phyloP scores from a whole-genome alignment of 1,140 invertebrate species.

The Venustaconcha ellipsiformis region DNA sequence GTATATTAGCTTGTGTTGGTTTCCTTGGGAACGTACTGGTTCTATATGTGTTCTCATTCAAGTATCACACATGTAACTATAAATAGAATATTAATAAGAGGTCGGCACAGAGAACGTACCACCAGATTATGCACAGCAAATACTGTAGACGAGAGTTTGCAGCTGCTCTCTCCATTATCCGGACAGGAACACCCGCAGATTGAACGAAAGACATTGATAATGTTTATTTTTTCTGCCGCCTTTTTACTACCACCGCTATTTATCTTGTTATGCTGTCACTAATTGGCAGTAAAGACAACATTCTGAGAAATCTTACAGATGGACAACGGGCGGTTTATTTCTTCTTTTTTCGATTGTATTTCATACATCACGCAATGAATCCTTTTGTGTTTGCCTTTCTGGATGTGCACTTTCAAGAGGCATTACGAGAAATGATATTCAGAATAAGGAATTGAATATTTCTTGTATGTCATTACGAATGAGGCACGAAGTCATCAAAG shows the following conservation, averaged over 20 bases:
- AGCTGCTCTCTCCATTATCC: background rate
- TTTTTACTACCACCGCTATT: slow-evolving; percentile 15
- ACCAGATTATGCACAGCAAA: background rate
- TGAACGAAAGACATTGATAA: slow-evolving; percentile 10
- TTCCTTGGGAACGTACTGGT: slow-evolving; percentile 43
- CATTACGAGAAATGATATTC: too few relatives aligned
- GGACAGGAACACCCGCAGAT: background rate
- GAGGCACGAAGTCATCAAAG: too few relatives aligned
- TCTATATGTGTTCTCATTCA: slow-evolving; percentile 36
- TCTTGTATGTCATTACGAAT: too few relatives aligned
- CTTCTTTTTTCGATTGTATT: slow-evolving; percentile 16
- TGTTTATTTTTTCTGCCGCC: slow-evolving; percentile 11
- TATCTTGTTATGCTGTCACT: slow-evolving; percentile 1
- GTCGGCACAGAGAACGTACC: background rate
- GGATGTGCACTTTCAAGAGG: too few relatives aligned
- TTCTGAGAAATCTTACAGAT: slow-evolving; percentile 9
- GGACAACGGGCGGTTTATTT: slow-evolving; percentile 16
- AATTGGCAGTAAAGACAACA: background rate
- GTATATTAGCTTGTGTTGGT: slow-evolving; percentile 31
- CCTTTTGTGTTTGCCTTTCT: too few relatives aligned
- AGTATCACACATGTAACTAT: slow-evolving; percentile 34
- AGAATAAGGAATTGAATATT: too few relatives aligned
- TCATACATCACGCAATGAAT: too few relatives aligned
- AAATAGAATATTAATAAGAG: too few relatives aligned
- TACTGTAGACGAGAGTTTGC: background rate